Percentiles rank a stretch among this genome's conserved stretches.
These are phyloP conservation scores for Polyommatus icarus DNA, from an alignment of 2,888 invertebrate species.

Conservation along the genomic window DNA sequence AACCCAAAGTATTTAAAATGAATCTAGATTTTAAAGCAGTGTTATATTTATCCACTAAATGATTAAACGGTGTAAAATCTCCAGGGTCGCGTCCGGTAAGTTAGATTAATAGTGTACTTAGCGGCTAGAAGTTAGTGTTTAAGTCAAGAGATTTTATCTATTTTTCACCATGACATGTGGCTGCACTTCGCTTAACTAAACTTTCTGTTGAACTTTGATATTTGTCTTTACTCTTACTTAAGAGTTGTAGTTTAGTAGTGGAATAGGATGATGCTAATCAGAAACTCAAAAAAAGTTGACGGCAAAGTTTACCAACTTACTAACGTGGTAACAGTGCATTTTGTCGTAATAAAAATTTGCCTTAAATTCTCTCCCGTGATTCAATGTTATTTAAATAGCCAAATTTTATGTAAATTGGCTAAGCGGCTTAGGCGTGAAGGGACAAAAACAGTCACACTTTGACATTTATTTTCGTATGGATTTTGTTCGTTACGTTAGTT, in stretches of 20 bases:
- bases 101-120: constrained; percentile 25
- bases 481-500: not conserved
- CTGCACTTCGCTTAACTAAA: constrained; percentile 3
- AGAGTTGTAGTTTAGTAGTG: not conserved
- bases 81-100: constrained; percentile 13
- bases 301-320: not conserved
- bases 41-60: constrained; percentile 6
- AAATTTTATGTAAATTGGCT: too few relatives aligned
- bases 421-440: too few relatives aligned
- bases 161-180: constrained; percentile 24
- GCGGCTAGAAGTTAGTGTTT: constrained; percentile 19
- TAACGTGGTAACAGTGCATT: not conserved
- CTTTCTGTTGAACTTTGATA: not conserved
- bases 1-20: not conserved
- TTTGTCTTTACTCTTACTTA: not conserved
- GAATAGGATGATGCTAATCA: not conserved
- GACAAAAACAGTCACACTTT: not conserved
- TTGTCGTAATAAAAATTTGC: not conserved
- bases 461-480: not conserved
- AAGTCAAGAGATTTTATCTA: constrained; percentile 27
- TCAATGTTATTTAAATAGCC: not conserved
- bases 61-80: constrained; percentile 20
- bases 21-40: constrained; percentile 10
- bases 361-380: not conserved
- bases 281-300: too few relatives aligned